Evolutionary conservation across 2,888 invertebrate genomes (phyloP).

Genomic region (Fragum whitleyi): DNA sequence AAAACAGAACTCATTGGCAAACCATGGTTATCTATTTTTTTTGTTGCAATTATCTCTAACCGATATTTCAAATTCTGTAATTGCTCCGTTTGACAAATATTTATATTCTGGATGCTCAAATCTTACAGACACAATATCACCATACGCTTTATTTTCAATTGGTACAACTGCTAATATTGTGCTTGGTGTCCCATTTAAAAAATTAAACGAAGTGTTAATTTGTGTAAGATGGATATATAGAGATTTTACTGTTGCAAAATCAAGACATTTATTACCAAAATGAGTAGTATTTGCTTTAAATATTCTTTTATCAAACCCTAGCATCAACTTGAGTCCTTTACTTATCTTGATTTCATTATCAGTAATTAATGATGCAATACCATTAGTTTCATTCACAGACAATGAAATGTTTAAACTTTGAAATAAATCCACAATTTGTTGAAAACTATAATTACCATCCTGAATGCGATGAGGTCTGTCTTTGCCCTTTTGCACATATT

Average conservation of each 20-base stretch:
- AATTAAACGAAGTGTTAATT: conserved; percentile 37
- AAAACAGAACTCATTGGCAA: conserved; percentile 49
- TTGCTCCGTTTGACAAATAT: conserved; percentile 21
- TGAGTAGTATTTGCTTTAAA: conserved; percentile 31
- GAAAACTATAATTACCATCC: conserved; percentile 45
- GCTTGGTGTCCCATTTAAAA: conserved; percentile 44
- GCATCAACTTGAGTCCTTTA: conserved; percentile 36
- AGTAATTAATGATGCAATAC: conserved; percentile 34
- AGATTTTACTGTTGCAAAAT: conserved; percentile 40
- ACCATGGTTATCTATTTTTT: conserved; percentile 35
- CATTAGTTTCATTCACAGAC: conserved; percentile 49
- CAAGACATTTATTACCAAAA: conserved; percentile 32
- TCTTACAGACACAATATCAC: conserved; percentile 41
- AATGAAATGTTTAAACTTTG: conserved; percentile 34
- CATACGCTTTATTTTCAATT: conserved; percentile 50
- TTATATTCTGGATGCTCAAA: conserved; percentile 47
- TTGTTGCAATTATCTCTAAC: conserved; percentile 33
- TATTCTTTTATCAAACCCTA: conserved; percentile 44
- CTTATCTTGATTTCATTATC: conserved; percentile 38
- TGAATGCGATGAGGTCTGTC: conserved; percentile 24
- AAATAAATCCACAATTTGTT: conserved; percentile 46
- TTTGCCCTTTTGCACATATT: conserved; percentile 23
- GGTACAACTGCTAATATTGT: conserved; percentile 44
- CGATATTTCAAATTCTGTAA: conserved; percentile 43
- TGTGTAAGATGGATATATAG: conserved; percentile 51